Base-by-base conservation (phyloP, 2,888 invertebrate genomes). In the Toxonevra muliebris region DNA sequence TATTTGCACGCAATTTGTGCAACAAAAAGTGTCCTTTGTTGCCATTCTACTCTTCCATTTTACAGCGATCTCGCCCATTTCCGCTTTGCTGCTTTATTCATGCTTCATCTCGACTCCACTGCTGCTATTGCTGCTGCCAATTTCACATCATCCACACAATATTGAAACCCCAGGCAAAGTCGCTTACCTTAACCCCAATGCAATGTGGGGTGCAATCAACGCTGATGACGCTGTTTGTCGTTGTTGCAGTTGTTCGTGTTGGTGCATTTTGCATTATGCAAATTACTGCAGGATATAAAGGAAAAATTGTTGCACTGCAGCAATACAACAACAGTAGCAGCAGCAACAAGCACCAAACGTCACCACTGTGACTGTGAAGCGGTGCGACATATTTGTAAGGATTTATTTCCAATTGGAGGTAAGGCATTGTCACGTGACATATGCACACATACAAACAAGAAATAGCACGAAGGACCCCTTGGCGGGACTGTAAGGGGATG, bases 341-440 rank as follows among this genome's bases (percentile, higher is more conserved):
- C 2, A 2, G 17, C 9, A 53, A 15, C 15, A 54, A 55, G 20
- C 11, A 20, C 9, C 3, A 20, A n/a, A 13, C 42, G 40, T 57
- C 20, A 20, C 10, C 41, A 30, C 42, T 45, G 54, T 42, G 50
- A 57, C 45, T 68, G 63, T 64, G 64, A 50, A 59, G 13, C 64
- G 65, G 30, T 30, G 30, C 30, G 30, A 30, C 63, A 63, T 65
- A 72, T 72, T 72, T 73, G 67, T 65, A 62, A 62, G 69, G 57
- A 72, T 72, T 73, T 71, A 69, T 73, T 69, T 72, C 61, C 65
- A 67, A 69, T 67, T 65, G 69, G 62, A 62, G 41, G 13, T n/a
- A n/a, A n/a, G n/a, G 30, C 30, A 30, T 30, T 30, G 30, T 30
- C 30, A 30, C 30, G 30, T 30, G 30, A 30, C 30, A 30, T 7